Evolutionary conservation across 1,140 invertebrate genomes (phyloP).

Genomic region (Meteorus sp.): DNA sequence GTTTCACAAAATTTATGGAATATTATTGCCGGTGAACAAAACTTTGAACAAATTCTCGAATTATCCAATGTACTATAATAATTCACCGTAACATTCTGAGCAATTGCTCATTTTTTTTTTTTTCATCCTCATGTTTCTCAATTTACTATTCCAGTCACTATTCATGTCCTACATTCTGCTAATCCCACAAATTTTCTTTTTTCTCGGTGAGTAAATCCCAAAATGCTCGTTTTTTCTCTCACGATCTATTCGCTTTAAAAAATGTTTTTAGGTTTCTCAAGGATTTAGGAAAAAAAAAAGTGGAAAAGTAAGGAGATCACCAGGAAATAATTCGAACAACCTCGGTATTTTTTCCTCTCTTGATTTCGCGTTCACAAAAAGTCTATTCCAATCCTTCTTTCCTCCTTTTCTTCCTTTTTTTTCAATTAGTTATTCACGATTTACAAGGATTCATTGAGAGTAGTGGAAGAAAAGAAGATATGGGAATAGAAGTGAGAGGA

Average conservation of each 20-base stretch:
- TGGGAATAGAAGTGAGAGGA: not conserved
- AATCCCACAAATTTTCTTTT: slow-evolving; percentile 9
- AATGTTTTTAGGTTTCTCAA: not conserved
- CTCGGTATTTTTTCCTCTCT: not conserved
- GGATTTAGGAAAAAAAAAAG: not conserved
- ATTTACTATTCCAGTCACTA: too few relatives aligned
- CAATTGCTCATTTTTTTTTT: slow-evolving; percentile 17
- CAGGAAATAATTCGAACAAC: not conserved
- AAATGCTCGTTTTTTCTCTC: not conserved
- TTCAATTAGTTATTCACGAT: slow-evolving; percentile 26
- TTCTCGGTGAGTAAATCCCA: too few relatives aligned
- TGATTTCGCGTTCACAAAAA: too few relatives aligned
- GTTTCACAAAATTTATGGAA: slow-evolving; percentile 17
- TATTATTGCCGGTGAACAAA: slow-evolving; percentile 19
- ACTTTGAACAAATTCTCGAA: slow-evolving; percentile 19
- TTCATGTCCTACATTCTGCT: too few relatives aligned
- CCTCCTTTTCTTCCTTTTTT: not conserved
- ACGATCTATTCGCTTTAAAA: not conserved
- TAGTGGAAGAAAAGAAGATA: not conserved
- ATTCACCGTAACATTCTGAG: slow-evolving; percentile 19
- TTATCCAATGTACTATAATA: slow-evolving; percentile 23
- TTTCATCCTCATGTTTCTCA: too few relatives aligned
- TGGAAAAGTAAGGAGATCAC: too few relatives aligned
- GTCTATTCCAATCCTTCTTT: too few relatives aligned
- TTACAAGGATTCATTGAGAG: slow-evolving; percentile 17